Evolutionary conservation across 1,140 invertebrate species (phyloP).

Genomic region (Orussus abietinus): DNA sequence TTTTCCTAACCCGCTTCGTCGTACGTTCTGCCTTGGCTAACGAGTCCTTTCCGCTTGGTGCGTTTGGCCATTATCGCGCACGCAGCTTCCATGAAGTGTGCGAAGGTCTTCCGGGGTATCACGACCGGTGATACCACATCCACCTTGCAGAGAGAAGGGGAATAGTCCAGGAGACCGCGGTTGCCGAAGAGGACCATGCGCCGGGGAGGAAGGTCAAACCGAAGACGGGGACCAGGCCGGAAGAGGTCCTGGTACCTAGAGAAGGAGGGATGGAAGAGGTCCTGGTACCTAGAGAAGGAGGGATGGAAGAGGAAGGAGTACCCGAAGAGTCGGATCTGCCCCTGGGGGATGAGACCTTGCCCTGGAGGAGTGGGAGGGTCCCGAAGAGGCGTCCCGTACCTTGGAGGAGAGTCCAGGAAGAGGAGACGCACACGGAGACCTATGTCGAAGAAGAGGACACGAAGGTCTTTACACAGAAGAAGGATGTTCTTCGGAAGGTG

Average conservation of each 20-base stretch:
- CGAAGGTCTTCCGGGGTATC: too few relatives aligned
- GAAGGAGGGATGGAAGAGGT: constrained; percentile 25
- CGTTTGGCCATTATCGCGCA: too few relatives aligned
- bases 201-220: constrained; percentile 25
- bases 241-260: constrained; percentile 20
- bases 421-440: constrained; percentile 14
- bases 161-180: constrained; percentile 37
- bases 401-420: constrained; percentile 31
- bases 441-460: constrained; percentile 29
- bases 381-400: too few relatives aligned
- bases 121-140: too few relatives aligned
- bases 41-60: too few relatives aligned
- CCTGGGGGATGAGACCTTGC: constrained; percentile 54
- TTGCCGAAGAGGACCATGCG: constrained; percentile 21
- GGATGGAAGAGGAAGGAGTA: constrained; percentile 45
- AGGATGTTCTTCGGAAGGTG: constrained; percentile 7
- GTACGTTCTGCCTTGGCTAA: too few relatives aligned
- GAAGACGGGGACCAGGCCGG: constrained; percentile 22
- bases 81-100: too few relatives aligned
- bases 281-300: constrained; percentile 22
- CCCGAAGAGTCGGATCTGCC: constrained; percentile 50
- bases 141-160: constrained; percentile 49
- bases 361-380: constrained; percentile 49
- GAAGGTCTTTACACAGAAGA: constrained; percentile 14
- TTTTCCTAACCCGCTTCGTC: too few relatives aligned